Conservation (phyloP, 64 coral and sea anemone genomes). For the Montipora efflorescens region DNA sequence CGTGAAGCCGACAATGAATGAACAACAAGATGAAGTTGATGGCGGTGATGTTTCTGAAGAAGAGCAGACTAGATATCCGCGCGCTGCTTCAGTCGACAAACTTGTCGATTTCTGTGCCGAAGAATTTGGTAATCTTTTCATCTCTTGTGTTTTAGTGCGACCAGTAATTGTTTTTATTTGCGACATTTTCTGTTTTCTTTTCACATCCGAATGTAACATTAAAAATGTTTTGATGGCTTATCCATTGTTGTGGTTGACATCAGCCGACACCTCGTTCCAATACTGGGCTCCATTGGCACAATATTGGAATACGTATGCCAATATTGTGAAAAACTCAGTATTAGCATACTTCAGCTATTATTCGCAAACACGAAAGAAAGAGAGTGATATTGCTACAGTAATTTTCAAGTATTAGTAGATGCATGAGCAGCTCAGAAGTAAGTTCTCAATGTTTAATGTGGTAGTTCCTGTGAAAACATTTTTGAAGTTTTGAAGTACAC, state of each 20-base stretch:
- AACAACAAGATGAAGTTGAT: not conserved
- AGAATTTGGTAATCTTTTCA: constrained; percentile 74
- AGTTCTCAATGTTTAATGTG: too few relatives aligned
- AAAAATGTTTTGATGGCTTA: not conserved
- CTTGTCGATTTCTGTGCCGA: constrained; percentile 83
- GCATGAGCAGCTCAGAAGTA: too few relatives aligned
- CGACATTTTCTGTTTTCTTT: not conserved
- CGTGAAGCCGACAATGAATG: constrained; percentile 50
- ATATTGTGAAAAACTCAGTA: too few relatives aligned
- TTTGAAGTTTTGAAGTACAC: too few relatives aligned
- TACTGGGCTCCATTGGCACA: not conserved
- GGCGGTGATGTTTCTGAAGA: constrained; percentile 54
- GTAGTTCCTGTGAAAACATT: too few relatives aligned
- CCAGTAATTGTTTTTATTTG: not conserved
- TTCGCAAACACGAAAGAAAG: too few relatives aligned
- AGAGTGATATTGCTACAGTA: too few relatives aligned
- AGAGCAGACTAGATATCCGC: constrained; percentile 2
- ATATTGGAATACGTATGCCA: too few relatives aligned
- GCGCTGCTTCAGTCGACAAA: constrained; percentile 82
- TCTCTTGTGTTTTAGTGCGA: not conserved
- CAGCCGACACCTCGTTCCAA: not conserved
- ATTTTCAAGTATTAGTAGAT: too few relatives aligned
- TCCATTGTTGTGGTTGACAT: not conserved
- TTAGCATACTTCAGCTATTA: too few relatives aligned
- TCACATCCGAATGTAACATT: not conserved